Conservation (phyloP, 2,797 vertebrate species). For the Manis javanica region DNA sequence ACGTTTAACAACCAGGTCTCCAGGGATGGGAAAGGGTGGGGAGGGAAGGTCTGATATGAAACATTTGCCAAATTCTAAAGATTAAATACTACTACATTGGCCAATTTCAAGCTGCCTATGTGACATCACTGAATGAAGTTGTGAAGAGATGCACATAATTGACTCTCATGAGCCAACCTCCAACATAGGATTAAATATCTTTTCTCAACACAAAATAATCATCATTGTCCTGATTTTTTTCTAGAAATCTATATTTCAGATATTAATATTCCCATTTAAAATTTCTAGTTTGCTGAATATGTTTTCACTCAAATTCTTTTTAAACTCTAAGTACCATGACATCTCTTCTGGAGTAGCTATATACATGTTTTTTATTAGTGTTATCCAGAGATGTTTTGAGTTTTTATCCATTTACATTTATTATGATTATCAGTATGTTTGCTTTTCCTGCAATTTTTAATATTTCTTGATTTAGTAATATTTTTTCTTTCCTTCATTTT, state of each 20-base stretch:
- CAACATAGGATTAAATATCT: background rate
- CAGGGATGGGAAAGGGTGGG: no score
- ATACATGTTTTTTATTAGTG: background rate
- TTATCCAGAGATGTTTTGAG: background rate
- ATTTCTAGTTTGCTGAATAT: background rate
- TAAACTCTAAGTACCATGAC: background rate
- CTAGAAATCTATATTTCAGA: background rate
- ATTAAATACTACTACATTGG: background rate
- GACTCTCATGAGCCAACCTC: background rate
- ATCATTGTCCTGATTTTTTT: background rate
- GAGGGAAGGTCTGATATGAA: background rate
- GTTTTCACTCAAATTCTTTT: background rate
- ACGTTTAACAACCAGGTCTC: background rate
- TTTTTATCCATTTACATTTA: constrained; percentile 33
- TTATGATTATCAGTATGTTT: background rate
- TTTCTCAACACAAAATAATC: background rate
- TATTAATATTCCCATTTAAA: background rate
- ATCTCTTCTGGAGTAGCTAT: background rate
- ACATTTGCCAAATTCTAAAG: background rate
- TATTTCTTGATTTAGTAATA: background rate
- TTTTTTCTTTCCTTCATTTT: background rate
- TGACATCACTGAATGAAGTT: background rate
- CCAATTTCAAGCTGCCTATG: background rate
- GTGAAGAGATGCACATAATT: background rate
- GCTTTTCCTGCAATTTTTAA: background rate